phyloP scores from a whole-genome alignment of 2,113 vertebrate species.

The Balaeniceps rex region DNA sequence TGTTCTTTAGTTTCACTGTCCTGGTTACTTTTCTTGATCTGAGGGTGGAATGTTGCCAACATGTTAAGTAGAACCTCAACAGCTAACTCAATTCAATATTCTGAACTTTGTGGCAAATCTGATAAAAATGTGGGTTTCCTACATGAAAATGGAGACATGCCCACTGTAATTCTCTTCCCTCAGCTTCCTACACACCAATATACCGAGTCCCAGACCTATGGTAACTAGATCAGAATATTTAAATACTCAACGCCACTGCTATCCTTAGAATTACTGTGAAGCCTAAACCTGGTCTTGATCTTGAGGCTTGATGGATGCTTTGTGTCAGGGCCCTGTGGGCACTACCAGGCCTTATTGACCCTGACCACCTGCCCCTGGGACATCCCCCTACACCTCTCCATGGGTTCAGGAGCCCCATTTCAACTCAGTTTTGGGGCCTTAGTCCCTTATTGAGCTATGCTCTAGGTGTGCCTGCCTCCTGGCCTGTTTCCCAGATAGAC shows the following conservation, averaged over 20 bases:
- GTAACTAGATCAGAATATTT: neutral
- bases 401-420: neutral
- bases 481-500: neutral
- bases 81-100: neutral
- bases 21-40: neutral
- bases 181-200: neutral
- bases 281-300: neutral
- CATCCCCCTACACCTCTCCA: accelerated
- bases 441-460: neutral
- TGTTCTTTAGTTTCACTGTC: neutral
- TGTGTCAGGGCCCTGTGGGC: neutral
- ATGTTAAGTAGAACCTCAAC: neutral
- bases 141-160: neutral
- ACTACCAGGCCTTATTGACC: neutral
- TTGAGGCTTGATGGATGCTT: neutral
- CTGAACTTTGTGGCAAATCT: neutral
- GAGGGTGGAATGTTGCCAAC: neutral
- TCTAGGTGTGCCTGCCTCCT: neutral
- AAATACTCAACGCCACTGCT: neutral
- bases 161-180: neutral
- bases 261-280: neutral
- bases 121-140: neutral
- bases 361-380: neutral
- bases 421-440: neutral
- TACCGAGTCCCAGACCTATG: neutral